phyloP scores from a whole-genome alignment of 1,140 invertebrate genomes.

The Drosophila kohkoa region DNA sequence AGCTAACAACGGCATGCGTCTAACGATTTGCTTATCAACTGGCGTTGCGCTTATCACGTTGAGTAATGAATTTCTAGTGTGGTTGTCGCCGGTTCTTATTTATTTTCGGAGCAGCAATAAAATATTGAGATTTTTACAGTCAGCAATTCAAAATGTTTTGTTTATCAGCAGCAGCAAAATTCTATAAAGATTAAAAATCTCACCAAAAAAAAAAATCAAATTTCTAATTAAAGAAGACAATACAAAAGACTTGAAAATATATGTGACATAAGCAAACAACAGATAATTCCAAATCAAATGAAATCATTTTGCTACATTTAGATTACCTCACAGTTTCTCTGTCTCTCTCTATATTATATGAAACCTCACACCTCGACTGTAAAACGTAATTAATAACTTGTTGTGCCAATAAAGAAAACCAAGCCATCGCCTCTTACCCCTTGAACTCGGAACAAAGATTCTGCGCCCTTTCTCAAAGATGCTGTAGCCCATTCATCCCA shows the following conservation, averaged over 20 bases:
- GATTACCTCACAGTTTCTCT: conserved; percentile 5
- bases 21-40: conserved; percentile 59
- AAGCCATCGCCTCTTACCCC: conserved; percentile 41
- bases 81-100: conserved; percentile 28
- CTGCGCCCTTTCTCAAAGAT: conserved; percentile 52
- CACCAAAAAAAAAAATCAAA: conserved; percentile 23
- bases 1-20: conserved; percentile 26
- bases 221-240: conserved; percentile 12
- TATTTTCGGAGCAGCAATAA: conserved; percentile 49
- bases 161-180: conserved; percentile 48
- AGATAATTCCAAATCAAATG: conserved; percentile 54
- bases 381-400: conserved; percentile 70
- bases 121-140: conserved; percentile 53
- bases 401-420: conserved; percentile 66
- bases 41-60: conserved; percentile 41
- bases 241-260: conserved; percentile 11
- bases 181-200: conserved; percentile 51
- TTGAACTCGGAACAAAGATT: conserved; percentile 48
- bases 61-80: conserved; percentile 51
- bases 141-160: conserved; percentile 12
- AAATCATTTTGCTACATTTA: conserved; percentile 66
- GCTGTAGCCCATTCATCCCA: conserved; percentile 43
- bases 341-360: background rate
- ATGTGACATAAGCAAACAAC: conserved; percentile 60
- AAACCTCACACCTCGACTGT: background rate